These are phyloP conservation scores for Symphodus melops DNA, from an alignment of 2,113 vertebrate genomes.

Conservation along the genomic window DNA sequence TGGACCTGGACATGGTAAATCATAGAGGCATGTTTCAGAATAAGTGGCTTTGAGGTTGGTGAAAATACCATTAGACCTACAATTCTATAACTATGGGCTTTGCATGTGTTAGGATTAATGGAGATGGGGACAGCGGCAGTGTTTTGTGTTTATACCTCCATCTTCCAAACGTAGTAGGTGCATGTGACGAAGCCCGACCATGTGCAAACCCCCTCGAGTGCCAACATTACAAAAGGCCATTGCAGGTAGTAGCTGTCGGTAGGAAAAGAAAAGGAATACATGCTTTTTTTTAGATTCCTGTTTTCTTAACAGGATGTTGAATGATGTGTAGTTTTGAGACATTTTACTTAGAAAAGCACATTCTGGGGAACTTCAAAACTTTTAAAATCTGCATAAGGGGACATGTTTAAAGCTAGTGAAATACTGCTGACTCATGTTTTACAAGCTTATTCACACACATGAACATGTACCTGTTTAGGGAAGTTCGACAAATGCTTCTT, in stretches of 20 bases:
- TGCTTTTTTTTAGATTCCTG: neutral
- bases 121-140: too few species aligned
- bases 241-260: slow-evolving; percentile 65
- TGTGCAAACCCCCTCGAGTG: slow-evolving; percentile 82
- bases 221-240: slow-evolving; percentile 81
- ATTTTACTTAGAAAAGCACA: neutral
- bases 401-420: too few species aligned
- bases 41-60: too few species aligned
- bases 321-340: neutral
- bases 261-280: neutral
- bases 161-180: slow-evolving; percentile 84
- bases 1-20: slow-evolving; percentile 70
- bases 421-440: too few species aligned
- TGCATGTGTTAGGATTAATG: too few species aligned
- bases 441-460: neutral
- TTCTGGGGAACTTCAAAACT: too few species aligned
- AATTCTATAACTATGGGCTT: too few species aligned
- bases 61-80: too few species aligned
- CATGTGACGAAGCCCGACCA: slow-evolving; percentile 80
- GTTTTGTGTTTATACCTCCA: slow-evolving; percentile 58
- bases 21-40: neutral
- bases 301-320: neutral
- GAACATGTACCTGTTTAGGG: slow-evolving; percentile 69
- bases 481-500: slow-evolving; percentile 82
- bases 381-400: too few species aligned